These are phyloP conservation scores for Metaphire vulgaris DNA, from an alignment of 1,140 invertebrate species.

Conservation along the genomic window DNA sequence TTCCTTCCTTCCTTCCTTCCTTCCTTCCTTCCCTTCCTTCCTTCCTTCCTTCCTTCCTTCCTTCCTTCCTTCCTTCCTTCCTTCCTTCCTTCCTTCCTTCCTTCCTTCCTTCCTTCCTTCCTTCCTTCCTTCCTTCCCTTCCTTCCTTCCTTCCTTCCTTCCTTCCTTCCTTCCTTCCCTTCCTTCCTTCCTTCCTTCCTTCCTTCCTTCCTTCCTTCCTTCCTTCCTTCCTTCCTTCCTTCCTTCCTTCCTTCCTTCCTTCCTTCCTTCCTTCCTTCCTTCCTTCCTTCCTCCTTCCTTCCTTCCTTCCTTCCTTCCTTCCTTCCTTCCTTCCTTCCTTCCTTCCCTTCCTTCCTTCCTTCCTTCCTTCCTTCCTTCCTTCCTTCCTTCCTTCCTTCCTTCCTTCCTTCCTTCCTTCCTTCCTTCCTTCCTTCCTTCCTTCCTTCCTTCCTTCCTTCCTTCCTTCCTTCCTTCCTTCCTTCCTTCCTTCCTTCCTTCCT, in stretches of 20 bases:
- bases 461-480: no score
- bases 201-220: neutral
- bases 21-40: no score
- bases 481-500: no score
- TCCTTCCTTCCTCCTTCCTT: neutral
- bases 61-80: no score
- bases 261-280: neutral
- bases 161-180: neutral
- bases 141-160: no score
- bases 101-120: no score
- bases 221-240: neutral
- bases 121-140: no score
- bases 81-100: no score
- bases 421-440: slow-evolving; percentile 47
- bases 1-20: no score
- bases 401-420: slow-evolving; percentile 38
- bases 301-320: neutral
- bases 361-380: neutral
- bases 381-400: neutral
- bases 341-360: neutral
- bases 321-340: neutral
- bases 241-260: neutral
- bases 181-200: neutral
- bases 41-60: no score
- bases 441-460: no score